phyloP scores from a whole-genome alignment of 2,113 vertebrate species.

The Mus pahari region DNA sequence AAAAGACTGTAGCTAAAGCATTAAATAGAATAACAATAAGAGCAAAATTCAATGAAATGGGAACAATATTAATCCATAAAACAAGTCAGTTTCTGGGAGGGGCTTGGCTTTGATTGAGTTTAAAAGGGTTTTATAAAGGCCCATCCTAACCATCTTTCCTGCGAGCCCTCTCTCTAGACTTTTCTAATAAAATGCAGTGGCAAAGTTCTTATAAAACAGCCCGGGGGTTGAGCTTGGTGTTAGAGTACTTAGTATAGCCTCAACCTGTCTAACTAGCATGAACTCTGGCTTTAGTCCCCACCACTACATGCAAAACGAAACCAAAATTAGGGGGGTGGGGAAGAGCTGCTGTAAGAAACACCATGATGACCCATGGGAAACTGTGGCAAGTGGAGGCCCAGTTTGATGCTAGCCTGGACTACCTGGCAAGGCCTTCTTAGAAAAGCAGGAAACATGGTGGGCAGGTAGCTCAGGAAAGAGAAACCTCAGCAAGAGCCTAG shows the following conservation, averaged over 20 bases:
- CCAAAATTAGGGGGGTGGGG: neutral
- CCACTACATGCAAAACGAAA: neutral
- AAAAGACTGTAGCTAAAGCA: neutral
- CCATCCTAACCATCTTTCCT: neutral
- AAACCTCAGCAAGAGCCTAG: neutral
- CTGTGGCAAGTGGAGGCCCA: neutral
- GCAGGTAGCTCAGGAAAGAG: neutral
- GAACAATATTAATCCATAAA: slow-evolving; percentile 7
- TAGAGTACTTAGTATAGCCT: too few relatives aligned
- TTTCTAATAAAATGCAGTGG: neutral
- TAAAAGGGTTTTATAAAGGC: neutral
- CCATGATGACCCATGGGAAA: neutral
- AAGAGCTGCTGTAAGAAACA: neutral
- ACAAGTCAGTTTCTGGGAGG: neutral
- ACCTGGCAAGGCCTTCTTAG: neutral
- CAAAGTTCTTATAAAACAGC: neutral
- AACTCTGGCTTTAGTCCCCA: neutral
- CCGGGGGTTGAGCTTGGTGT: neutral
- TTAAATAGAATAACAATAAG: neutral
- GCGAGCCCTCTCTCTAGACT: neutral
- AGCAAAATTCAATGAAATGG: slow-evolving; percentile 15
- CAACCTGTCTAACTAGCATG: neutral
- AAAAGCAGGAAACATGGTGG: neutral
- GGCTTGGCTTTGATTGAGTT: neutral
- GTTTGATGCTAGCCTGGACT: neutral